A percentile compares a stretch with the other conserved stretches of the same genome.
phyloP scores from a whole-genome alignment of 2,797 vertebrate genomes.

The Miopithecus talapoin region DNA sequence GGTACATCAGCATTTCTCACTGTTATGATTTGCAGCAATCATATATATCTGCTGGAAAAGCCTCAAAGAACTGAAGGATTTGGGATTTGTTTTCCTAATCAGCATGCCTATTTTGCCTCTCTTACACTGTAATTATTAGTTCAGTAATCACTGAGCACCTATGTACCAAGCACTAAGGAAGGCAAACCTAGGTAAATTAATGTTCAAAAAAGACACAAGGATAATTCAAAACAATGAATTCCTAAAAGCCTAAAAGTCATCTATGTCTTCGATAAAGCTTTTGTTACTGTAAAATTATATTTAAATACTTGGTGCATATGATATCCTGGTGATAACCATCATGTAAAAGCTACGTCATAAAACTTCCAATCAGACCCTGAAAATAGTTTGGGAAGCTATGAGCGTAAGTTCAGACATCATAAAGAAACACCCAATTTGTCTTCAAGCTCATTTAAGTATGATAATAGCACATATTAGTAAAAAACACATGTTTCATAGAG shows the following conservation, averaged over 20 bases:
- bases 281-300: not conserved
- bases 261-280: not conserved
- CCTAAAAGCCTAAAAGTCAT: slow-evolving; percentile 1
- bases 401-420: not conserved
- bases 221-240: slow-evolving; percentile 30
- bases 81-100: slow-evolving; percentile 21
- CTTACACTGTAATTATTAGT: not conserved
- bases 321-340: not conserved
- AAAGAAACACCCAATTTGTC: slow-evolving; percentile 1
- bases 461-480: not conserved
- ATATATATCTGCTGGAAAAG: not conserved
- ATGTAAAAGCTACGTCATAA: not conserved
- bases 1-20: not conserved
- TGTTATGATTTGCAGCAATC: not conserved
- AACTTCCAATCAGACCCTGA: not conserved
- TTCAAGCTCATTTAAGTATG: not conserved
- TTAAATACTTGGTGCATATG: slow-evolving; percentile 18
- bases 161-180: not conserved
- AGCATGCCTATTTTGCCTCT: not conserved
- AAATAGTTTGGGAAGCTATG: not conserved
- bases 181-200: not conserved
- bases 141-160: not conserved
- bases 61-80: slow-evolving; percentile 22
- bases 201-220: slow-evolving; percentile 17
- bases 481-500: not conserved